phyloP scores from a whole-genome alignment of 2,888 invertebrate genomes.

The Chamaedrilus cognettii region DNA sequence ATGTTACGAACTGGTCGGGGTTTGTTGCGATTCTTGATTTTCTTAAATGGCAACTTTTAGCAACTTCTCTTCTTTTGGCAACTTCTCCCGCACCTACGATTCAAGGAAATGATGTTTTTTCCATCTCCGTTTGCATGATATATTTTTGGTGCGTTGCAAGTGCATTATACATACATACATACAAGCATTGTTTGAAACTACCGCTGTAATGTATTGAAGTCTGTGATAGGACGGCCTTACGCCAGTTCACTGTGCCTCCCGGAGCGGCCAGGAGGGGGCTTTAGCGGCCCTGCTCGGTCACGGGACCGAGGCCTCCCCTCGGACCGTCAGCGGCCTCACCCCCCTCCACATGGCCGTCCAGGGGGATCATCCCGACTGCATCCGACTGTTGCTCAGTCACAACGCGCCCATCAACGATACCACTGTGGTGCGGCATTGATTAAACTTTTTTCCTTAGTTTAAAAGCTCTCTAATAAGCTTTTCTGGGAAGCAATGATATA shows the following conservation, averaged over 20 bases:
- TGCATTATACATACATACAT: neutral
- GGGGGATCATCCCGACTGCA: slow-evolving; percentile 86
- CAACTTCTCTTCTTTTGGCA: neutral
- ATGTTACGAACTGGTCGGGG: too few relatives aligned
- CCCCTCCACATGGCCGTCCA: slow-evolving; percentile 94
- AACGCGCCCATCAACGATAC: slow-evolving; percentile 92
- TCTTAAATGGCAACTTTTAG: neutral
- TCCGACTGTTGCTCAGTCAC: slow-evolving; percentile 66
- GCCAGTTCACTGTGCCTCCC: slow-evolving; percentile 19
- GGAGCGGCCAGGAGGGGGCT: slow-evolving; percentile 78
- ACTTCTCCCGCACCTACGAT: too few relatives aligned
- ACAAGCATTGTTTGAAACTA: too few relatives aligned
- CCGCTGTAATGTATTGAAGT: neutral
- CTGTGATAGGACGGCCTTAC: slow-evolving; percentile 23
- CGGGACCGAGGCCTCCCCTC: slow-evolving; percentile 81
- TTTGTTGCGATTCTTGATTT: too few relatives aligned
- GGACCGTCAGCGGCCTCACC: slow-evolving; percentile 62
- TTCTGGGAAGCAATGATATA: too few relatives aligned
- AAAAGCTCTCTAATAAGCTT: too few relatives aligned
- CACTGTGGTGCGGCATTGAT: slow-evolving; percentile 31
- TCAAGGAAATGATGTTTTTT: too few relatives aligned
- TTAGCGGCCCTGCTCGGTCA: slow-evolving; percentile 91
- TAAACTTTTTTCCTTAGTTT: too few relatives aligned
- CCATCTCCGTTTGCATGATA: too few relatives aligned
- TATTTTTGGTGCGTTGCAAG: too few relatives aligned